Conservation (phyloP, 2,113 vertebrate species). For the Martes martes region DNA sequence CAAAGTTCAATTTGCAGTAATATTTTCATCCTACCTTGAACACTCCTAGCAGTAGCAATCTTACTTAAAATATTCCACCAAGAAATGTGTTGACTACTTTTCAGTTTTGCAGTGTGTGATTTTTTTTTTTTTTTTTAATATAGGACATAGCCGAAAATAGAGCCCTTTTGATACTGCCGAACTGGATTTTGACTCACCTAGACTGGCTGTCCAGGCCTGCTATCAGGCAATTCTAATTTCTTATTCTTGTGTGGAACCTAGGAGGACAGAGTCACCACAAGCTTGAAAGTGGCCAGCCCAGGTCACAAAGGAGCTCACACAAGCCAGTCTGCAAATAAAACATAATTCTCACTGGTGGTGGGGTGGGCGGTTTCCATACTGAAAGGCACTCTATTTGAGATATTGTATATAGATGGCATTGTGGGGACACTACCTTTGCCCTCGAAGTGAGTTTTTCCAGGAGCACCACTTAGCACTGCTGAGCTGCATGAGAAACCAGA, state of each 20-base stretch:
- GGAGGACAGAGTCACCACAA: neutral
- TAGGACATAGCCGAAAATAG: neutral
- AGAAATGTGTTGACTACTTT: neutral
- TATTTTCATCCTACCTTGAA: neutral
- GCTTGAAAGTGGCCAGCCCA: neutral
- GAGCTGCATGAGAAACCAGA: neutral
- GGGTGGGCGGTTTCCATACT: neutral
- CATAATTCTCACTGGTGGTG: neutral
- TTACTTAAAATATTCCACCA: neutral
- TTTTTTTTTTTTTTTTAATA: neutral
- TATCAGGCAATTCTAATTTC: neutral
- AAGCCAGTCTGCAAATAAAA: neutral
- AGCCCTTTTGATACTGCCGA: neutral
- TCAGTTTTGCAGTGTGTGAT: neutral
- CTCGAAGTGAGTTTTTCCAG: neutral
- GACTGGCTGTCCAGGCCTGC: neutral
- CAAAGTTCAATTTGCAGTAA: neutral
- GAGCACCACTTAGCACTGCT: neutral
- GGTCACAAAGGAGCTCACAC: neutral
- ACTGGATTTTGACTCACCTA: neutral
- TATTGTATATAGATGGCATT: neutral
- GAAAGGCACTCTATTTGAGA: neutral
- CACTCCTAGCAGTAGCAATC: neutral
- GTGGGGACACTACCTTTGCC: neutral
- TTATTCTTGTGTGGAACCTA: neutral